Evolutionary conservation across 2,888 invertebrate species (phyloP).

Genomic region (Xanthia togata): DNA sequence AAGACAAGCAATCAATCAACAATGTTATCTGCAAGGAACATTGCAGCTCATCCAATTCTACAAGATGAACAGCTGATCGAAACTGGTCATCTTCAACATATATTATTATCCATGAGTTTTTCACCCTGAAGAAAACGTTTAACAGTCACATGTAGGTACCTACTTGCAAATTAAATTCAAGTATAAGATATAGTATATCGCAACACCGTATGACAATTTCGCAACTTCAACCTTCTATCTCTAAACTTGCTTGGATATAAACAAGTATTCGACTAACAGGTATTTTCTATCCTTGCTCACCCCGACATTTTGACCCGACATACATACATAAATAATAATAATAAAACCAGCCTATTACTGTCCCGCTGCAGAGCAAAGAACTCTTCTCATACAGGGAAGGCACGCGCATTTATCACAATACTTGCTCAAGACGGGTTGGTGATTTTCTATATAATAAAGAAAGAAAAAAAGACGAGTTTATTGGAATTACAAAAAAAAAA

Average conservation of each 20-base stretch:
- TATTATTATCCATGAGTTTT: neutral
- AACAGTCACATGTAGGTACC: too few relatives aligned
- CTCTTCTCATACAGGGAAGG: neutral
- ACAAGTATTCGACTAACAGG: slow-evolving; percentile 11
- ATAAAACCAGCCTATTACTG: neutral
- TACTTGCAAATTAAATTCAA: slow-evolving; percentile 10
- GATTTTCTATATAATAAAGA: too few relatives aligned
- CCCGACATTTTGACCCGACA: slow-evolving; percentile 25
- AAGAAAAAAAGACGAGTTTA: too few relatives aligned
- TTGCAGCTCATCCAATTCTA: too few relatives aligned
- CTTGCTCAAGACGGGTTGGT: neutral
- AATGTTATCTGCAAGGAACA: too few relatives aligned
- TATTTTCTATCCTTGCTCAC: slow-evolving; percentile 17
- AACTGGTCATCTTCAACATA: neutral
- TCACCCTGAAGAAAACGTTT: neutral
- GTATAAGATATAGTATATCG: neutral
- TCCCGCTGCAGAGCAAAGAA: too few relatives aligned
- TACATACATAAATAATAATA: neutral
- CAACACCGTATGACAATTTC: slow-evolving; percentile 9
- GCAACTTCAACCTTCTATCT: slow-evolving; percentile 12
- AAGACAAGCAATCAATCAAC: too few relatives aligned
- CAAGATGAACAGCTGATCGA: neutral
- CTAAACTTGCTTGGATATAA: slow-evolving; percentile 9
- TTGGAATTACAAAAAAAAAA: too few relatives aligned
- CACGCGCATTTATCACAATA: neutral